Base-by-base conservation (phyloP, 2,888 invertebrate species). In the Dryadula phaetusa region DNA sequence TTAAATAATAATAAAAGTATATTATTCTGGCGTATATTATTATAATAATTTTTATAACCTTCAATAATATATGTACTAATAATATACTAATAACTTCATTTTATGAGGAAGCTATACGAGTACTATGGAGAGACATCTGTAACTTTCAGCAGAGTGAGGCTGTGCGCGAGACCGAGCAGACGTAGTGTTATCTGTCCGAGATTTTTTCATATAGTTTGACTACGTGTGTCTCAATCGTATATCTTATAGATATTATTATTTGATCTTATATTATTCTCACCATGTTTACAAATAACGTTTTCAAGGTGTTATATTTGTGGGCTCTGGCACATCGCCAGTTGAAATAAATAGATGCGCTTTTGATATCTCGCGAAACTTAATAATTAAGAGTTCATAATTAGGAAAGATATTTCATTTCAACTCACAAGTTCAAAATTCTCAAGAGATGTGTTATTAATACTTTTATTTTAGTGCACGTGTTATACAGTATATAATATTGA, bases 251-350 rank as follows among this genome's bases (percentile, higher is more conserved):
- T n/a, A n/a, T 54, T 61, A 46, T 25, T 66, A 18, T 62, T 56
- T 49, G 40, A 32, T 54, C 56, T 65, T 20, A 67, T 63, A 52
- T 25, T 56, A 34, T 47, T 18, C 40, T 54, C 40, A 32, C 20
- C 34, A 52, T 70, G 68, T 69, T 68, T 70, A 70, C 66, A 70
- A 64, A 63, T 40, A 56, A 64, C 63, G 54, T 42, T 67, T 70
- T 66, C 70, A 70, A 70, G 77, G 79, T 80, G 80, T 73, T 82
- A 81, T 89, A 91, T 90, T 90, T 85, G 83, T 75, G 87, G 88
- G 82, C 72, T 71, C 81, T 85, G 92, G 92, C 90, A 86, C 69
- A 70, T 65, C 72, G 91, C 92, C 92, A 91, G 71, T 72, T 70
- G 72, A 74, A 75, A 74, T 77, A 76, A 76, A 76, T 73, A 72